These are phyloP conservation scores for Eudorcas thomsonii DNA, from an alignment of 2,113 vertebrate genomes.

Conservation along the genomic window DNA sequence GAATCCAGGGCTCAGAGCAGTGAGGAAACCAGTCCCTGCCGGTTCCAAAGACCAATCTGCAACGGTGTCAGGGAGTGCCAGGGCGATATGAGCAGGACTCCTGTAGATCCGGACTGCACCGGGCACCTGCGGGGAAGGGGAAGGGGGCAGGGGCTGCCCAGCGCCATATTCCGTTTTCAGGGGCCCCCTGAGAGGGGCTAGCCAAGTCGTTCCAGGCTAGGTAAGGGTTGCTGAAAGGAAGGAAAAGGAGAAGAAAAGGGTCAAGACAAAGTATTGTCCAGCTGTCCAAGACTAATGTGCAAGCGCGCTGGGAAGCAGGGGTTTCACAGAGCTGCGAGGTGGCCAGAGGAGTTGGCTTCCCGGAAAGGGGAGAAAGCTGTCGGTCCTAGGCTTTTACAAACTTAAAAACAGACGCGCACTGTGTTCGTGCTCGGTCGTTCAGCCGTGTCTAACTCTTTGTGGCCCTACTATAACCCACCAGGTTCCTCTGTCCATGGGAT, in stretches of 20 bases:
- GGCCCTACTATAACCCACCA: neutral
- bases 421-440: fast-evolving
- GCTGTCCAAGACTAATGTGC: neutral
- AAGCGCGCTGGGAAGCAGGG: neutral
- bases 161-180: neutral
- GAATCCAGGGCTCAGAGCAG: neutral
- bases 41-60: neutral
- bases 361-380: neutral
- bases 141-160: neutral
- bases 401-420: no score
- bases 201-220: neutral
- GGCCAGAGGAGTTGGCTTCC: no score
- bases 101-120: neutral
- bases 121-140: neutral
- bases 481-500: neutral
- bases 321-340: neutral
- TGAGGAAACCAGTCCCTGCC: neutral
- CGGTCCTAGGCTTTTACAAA: neutral
- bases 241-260: neutral
- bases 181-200: neutral
- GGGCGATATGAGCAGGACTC: neutral
- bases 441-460: neutral
- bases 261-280: neutral
- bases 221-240: neutral
- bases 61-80: neutral